Evolutionary conservation across 1,140 invertebrate genomes (phyloP).

Genomic region (Tigriopus japonicus): DNA sequence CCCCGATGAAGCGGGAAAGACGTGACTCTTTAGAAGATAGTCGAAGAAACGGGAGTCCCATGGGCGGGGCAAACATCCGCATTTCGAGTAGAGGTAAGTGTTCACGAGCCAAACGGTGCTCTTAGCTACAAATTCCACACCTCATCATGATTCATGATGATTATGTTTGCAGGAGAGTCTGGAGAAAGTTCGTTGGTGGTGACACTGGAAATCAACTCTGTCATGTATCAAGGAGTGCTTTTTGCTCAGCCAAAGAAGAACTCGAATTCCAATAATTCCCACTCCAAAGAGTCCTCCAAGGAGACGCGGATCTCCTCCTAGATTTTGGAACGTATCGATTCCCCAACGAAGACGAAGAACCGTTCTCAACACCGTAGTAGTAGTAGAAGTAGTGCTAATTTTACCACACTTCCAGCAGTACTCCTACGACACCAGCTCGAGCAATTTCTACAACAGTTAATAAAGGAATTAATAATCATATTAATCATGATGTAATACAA

Average conservation of each 20-base stretch:
- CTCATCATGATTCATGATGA: not conserved
- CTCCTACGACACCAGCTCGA: too few relatives aligned
- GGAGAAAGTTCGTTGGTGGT: slow-evolving; percentile 40
- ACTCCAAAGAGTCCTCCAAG: too few relatives aligned
- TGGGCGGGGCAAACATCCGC: slow-evolving; percentile 6
- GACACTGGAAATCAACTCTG: slow-evolving; percentile 85
- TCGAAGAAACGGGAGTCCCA: not conserved
- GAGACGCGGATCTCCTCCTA: too few relatives aligned
- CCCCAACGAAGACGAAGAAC: too few relatives aligned
- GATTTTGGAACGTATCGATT: too few relatives aligned
- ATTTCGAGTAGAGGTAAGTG: slow-evolving; percentile 5
- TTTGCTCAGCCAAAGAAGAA: slow-evolving; percentile 40
- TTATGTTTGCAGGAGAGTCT: not conserved
- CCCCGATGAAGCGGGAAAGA: slow-evolving; percentile 8
- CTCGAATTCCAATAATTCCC: not conserved
- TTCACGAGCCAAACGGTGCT: not conserved
- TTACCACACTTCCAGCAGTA: too few relatives aligned
- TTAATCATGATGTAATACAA: too few relatives aligned
- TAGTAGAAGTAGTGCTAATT: too few relatives aligned
- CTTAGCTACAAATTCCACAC: not conserved
- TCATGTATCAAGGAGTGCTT: slow-evolving; percentile 68
- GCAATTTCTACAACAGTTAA: too few relatives aligned
- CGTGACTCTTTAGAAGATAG: not conserved
- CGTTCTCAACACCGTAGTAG: too few relatives aligned
- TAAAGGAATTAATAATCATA: too few relatives aligned